Conservation (phyloP, 92 coral and sea anemone species). For the Umimayanthus chanpuru region DNA sequence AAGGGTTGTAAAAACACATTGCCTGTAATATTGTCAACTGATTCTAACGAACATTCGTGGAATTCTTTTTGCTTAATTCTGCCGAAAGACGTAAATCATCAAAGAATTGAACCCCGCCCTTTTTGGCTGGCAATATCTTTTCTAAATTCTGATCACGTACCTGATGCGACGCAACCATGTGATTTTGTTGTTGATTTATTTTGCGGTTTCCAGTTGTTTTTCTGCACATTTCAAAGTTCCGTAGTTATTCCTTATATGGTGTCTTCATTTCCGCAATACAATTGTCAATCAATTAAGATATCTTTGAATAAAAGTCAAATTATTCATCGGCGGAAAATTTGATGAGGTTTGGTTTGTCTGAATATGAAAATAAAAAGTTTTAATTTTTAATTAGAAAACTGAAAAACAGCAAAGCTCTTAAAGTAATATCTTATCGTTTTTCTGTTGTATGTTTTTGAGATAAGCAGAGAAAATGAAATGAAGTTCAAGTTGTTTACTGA, state of each 20-base stretch:
- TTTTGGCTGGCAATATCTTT: background rate
- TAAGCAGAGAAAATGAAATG: background rate
- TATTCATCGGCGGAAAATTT: background rate
- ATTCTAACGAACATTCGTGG: background rate
- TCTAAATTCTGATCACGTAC: conserved; percentile 37
- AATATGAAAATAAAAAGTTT: too few relatives aligned
- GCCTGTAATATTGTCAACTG: background rate
- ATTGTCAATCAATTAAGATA: background rate
- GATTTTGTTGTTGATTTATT: conserved; percentile 8
- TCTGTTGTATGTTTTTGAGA: background rate
- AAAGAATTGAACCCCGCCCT: conserved; percentile 30
- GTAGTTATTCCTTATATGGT: background rate
- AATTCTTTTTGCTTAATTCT: background rate
- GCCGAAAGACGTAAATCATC: conserved; percentile 20
- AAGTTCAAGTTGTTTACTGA: background rate
- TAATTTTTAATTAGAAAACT: background rate
- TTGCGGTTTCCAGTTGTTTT: conserved; percentile 18
- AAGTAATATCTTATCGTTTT: background rate
- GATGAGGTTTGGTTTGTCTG: background rate
- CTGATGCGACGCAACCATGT: conserved; percentile 6
- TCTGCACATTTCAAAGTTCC: background rate
- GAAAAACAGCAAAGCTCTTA: background rate
- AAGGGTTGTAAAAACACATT: background rate
- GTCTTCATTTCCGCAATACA: background rate
- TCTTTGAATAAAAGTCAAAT: background rate